phyloP scores from a whole-genome alignment of 2,113 vertebrate species.

The Polyodon spathula region DNA sequence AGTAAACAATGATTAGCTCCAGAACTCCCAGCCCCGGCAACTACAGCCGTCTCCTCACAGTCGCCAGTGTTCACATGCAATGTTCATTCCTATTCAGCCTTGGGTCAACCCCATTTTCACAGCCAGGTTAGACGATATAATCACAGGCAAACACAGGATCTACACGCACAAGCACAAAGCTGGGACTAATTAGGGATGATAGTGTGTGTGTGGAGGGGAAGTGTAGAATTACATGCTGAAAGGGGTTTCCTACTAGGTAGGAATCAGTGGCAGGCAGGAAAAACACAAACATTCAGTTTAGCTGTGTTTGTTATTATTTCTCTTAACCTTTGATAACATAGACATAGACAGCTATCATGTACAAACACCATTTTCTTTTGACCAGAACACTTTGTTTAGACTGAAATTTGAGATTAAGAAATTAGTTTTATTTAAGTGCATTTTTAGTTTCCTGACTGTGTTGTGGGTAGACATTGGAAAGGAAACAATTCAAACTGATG shows the following conservation, averaged over 20 bases:
- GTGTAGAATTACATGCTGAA: constrained; percentile 27
- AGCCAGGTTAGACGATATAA: constrained; percentile 58
- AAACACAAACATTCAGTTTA: not conserved
- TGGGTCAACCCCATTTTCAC: constrained; percentile 60
- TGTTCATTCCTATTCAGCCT: constrained; percentile 40
- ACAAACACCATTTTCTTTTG: no score
- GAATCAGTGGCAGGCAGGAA: constrained; percentile 8
- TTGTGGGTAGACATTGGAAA: no score
- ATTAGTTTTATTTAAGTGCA: no score
- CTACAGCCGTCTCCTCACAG: constrained; percentile 39
- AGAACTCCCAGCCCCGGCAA: constrained; percentile 49
- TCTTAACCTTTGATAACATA: no score
- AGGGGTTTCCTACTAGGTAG: constrained; percentile 13
- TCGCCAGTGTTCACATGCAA: constrained; percentile 25
- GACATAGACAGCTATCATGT: no score
- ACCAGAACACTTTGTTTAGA: no score
- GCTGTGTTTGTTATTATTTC: no score
- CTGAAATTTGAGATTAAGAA: no score
- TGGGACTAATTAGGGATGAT: constrained; percentile 62
- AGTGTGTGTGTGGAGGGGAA: constrained; percentile 43
- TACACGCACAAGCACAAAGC: constrained; percentile 59
- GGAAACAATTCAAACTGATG: no score
- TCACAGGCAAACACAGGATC: constrained; percentile 59
- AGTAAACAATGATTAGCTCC: constrained; percentile 75
- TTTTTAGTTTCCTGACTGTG: no score